A percentile compares a stretch with the other conserved stretches of the same genome.
Evolutionary conservation across 1,140 invertebrate species (phyloP).

Genomic region (Lepidostoma basale): DNA sequence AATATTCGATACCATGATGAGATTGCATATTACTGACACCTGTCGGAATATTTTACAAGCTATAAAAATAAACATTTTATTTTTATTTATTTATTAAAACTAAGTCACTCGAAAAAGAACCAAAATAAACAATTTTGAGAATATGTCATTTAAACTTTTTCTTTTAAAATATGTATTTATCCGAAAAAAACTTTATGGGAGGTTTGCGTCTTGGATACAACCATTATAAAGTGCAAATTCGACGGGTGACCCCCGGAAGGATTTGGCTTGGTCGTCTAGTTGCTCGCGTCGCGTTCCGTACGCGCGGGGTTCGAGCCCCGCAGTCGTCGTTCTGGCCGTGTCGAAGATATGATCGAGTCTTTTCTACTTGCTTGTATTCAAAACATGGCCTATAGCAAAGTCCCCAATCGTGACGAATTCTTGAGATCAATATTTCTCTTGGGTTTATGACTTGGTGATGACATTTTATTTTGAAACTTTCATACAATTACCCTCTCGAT

Average conservation of each 20-base stretch:
- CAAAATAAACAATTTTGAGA: no score
- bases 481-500: no score
- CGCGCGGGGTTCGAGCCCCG: conserved; percentile 24
- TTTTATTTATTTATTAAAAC: no score
- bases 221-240: neutral
- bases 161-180: no score
- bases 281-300: neutral
- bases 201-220: conserved; percentile 25
- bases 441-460: conserved; percentile 35
- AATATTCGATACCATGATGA: no score
- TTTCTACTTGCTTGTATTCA: conserved; percentile 36
- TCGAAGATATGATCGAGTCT: conserved; percentile 39
- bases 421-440: neutral
- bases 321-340: conserved; percentile 14
- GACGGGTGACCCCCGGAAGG: neutral
- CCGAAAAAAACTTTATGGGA: no score
- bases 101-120: no score
- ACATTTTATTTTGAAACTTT: conserved; percentile 25
- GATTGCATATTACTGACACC: neutral
- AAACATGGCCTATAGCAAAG: conserved; percentile 38
- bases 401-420: conserved; percentile 35
- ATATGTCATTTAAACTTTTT: no score
- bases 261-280: neutral
- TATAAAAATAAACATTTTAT: no score
- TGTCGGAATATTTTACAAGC: neutral